These are phyloP conservation scores for Girardia tigrina DNA, from an alignment of 2,888 invertebrate species.

Conservation along the genomic window DNA sequence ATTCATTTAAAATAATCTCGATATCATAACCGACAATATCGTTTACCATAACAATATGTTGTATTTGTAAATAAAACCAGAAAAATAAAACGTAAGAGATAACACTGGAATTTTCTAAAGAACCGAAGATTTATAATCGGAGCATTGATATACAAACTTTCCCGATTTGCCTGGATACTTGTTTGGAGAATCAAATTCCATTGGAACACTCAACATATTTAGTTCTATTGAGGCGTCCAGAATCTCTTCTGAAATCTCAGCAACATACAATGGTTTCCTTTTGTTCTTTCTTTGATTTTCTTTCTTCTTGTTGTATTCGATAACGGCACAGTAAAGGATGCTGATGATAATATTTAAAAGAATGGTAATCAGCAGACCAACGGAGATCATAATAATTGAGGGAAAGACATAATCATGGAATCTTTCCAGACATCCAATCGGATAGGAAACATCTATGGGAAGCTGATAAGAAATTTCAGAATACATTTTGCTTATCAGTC, in stretches of 20 bases:
- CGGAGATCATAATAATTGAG: neutral
- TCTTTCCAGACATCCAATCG: neutral
- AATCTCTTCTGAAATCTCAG: neutral
- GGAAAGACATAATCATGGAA: neutral
- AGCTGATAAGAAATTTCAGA: neutral
- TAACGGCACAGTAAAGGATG: neutral
- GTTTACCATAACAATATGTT: no score
- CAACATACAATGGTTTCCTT: neutral
- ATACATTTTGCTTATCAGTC: neutral
- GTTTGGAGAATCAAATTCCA: neutral
- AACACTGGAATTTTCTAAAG: no score
- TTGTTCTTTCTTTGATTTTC: neutral
- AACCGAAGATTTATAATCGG: neutral
- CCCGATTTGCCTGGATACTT: neutral
- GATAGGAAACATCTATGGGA: neutral
- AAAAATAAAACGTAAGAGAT: no score
- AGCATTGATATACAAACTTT: neutral
- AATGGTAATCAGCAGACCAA: neutral
- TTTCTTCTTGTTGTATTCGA: neutral
- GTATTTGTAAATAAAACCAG: no score
- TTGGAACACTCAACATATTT: neutral
- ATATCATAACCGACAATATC: no score
- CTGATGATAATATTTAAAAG: neutral
- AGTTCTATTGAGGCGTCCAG: conserved; percentile 11
- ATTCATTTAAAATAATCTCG: no score